Conservation (phyloP, 2,797 vertebrate species). For the Sphenopsis melanotis region DNA sequence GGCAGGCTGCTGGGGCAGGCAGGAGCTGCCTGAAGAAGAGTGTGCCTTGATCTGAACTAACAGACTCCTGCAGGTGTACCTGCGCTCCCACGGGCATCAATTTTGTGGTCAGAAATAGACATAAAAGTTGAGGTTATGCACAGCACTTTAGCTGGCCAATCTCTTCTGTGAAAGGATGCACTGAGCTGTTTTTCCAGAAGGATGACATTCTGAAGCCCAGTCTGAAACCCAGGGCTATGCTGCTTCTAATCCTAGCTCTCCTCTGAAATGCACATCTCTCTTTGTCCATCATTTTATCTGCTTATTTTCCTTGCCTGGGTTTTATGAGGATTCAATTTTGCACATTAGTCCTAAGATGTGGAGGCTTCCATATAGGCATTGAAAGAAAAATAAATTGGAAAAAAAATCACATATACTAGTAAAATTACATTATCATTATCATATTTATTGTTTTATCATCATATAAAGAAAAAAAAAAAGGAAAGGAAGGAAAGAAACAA, state of each 20-base stretch:
- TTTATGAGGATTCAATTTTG: background rate
- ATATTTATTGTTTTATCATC: background rate
- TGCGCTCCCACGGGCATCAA: rapidly evolving
- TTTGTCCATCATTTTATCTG: background rate
- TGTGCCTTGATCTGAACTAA: background rate
- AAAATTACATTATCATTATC: background rate
- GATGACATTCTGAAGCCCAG: background rate
- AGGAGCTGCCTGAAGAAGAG: background rate
- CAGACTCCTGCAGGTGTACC: background rate
- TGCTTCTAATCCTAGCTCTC: background rate
- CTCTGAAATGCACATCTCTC: background rate
- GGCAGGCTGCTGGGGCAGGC: background rate
- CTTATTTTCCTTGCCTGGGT: background rate
- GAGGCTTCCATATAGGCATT: background rate
- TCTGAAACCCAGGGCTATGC: background rate
- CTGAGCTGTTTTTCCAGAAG: background rate
- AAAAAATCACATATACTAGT: background rate
- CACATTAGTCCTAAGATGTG: background rate
- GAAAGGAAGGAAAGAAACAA: background rate
- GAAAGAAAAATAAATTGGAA: background rate
- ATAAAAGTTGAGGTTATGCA: background rate
- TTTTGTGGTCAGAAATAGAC: background rate
- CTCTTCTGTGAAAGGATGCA: background rate
- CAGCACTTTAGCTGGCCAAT: background rate
- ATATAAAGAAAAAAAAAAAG: background rate